These are phyloP conservation scores for Myiagra hebetior DNA, from an alignment of 2,113 vertebrate species.

Conservation along the genomic window DNA sequence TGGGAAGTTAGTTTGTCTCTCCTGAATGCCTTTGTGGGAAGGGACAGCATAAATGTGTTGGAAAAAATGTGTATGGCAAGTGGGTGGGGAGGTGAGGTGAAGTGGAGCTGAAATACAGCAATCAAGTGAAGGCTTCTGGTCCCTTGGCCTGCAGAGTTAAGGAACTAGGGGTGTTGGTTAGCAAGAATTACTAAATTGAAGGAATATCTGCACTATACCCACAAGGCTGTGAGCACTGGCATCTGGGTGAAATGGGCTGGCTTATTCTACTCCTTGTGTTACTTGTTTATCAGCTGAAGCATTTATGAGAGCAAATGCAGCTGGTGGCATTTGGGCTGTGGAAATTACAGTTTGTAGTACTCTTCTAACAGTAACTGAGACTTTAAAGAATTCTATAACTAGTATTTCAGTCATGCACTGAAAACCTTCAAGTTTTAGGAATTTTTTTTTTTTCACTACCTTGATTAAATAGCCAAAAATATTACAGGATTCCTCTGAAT, in stretches of 20 bases:
- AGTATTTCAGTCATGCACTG: neutral
- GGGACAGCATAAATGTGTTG: neutral
- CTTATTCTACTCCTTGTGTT: neutral
- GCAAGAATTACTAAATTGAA: neutral
- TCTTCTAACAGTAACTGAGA: neutral
- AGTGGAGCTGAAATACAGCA: neutral
- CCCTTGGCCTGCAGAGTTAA: neutral
- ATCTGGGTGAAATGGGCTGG: neutral
- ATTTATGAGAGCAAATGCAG: neutral
- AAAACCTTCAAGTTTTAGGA: neutral
- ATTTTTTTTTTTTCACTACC: neutral
- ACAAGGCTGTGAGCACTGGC: neutral
- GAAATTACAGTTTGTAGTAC: neutral
- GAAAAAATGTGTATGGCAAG: neutral
- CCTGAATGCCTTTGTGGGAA: neutral
- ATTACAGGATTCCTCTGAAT: neutral
- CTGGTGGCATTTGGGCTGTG: neutral
- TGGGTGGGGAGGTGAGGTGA: neutral
- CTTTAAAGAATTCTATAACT: neutral
- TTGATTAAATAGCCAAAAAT: neutral
- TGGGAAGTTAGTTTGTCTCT: neutral
- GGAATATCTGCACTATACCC: neutral
- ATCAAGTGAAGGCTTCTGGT: neutral
- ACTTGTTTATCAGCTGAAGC: neutral
- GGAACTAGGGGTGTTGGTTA: neutral